Conservation (phyloP, 2,113 vertebrate species). For the Nerophis lumbriciformis region DNA sequence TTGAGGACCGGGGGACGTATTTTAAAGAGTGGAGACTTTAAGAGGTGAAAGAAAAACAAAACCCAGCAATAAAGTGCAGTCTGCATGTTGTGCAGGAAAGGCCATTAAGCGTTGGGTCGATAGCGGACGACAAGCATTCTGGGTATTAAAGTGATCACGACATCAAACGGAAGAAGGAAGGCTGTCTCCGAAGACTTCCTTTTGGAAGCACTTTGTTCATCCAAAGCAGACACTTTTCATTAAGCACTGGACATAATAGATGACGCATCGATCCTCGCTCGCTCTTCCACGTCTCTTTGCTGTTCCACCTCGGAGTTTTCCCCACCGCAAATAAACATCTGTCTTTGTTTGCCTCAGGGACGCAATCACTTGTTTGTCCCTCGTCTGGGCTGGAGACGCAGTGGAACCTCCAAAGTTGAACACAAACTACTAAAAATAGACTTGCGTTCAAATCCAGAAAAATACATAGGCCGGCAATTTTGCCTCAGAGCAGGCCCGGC, state of each 20-base stretch:
- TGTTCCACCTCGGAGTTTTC: conserved; percentile 27
- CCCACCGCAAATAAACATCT: conserved; percentile 52
- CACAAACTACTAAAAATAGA: too few species aligned
- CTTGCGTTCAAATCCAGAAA: too few species aligned
- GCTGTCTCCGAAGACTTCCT: conserved; percentile 41
- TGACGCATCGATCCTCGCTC: conserved; percentile 53
- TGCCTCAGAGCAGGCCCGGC: too few species aligned
- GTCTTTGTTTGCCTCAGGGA: conserved; percentile 51
- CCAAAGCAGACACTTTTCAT: conserved; percentile 50
- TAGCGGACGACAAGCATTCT: conserved; percentile 51
- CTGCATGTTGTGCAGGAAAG: conserved; percentile 45
- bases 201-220: conserved; percentile 51
- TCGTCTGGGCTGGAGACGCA: too few species aligned
- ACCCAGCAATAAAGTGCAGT: conserved; percentile 37
- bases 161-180: conserved; percentile 49
- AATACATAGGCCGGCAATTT: too few species aligned
- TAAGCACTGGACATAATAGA: conserved; percentile 59
- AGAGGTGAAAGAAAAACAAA: conserved; percentile 16
- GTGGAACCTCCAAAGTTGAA: too few species aligned
- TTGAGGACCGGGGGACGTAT: background rate
- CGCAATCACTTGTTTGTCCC: conserved; percentile 29
- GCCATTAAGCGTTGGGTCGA: conserved; percentile 54
- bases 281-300: conserved; percentile 3
- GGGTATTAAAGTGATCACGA: conserved; percentile 59
- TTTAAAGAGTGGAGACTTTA: conserved; percentile 8